Evolutionary conservation across 2,113 vertebrate species (phyloP).

Genomic region (Hypomesus transpacificus): DNA sequence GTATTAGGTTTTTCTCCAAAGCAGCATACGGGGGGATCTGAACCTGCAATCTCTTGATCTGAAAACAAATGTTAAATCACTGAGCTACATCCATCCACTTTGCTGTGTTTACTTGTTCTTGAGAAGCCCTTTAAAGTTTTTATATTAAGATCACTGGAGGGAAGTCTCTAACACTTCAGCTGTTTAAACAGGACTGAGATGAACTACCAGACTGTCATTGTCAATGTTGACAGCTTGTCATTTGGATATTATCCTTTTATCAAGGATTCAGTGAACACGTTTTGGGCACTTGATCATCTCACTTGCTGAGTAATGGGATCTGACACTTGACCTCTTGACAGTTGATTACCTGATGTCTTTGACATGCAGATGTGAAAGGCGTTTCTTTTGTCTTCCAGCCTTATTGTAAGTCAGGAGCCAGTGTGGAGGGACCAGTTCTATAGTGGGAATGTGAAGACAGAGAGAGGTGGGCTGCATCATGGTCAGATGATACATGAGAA

Average conservation of each 20-base stretch:
- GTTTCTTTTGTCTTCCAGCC: constrained; percentile 59
- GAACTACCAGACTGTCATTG: neutral
- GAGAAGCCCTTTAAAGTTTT: constrained; percentile 8
- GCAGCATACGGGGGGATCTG: too few species aligned
- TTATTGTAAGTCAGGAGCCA: constrained; percentile 75
- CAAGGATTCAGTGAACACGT: neutral
- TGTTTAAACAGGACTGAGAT: constrained; percentile 13
- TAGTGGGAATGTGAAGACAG: constrained; percentile 71
- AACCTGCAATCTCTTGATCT: too few species aligned
- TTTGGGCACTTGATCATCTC: neutral
- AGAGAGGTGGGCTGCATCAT: constrained; percentile 69
- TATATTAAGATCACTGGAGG: constrained; percentile 6
- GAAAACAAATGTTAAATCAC: too few species aligned
- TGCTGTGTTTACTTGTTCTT: neutral
- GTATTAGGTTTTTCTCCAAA: too few species aligned
- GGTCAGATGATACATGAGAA: neutral
- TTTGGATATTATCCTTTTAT: constrained; percentile 4
- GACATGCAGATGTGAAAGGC: neutral
- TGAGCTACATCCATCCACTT: too few species aligned
- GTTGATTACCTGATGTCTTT: neutral
- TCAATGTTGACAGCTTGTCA: constrained; percentile 4
- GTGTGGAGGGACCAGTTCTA: constrained; percentile 76
- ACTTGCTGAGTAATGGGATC: neutral
- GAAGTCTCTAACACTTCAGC: neutral
- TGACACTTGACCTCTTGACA: neutral